Conservation (phyloP, 1,140 invertebrate species). For the Drosophila ercepeae region DNA sequence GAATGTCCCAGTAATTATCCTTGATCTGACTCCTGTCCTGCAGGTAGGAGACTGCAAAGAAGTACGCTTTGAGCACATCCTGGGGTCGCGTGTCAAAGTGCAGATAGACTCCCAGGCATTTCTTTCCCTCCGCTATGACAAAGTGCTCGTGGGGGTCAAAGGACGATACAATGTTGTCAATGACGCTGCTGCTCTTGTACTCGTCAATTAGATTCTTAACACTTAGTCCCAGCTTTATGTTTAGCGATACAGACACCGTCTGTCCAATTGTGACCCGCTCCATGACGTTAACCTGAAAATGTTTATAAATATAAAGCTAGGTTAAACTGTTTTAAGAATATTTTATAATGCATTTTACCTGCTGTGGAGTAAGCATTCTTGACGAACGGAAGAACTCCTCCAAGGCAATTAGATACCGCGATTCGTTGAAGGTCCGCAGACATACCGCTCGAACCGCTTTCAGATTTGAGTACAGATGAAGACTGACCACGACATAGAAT, state of each 20-base stretch:
- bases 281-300: constrained; percentile 84
- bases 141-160: constrained; percentile 84
- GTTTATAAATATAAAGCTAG: neutral
- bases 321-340: neutral
- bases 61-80: constrained; percentile 82
- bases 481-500: constrained; percentile 89
- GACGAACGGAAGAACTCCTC: constrained; percentile 86
- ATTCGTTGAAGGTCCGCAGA: constrained; percentile 92
- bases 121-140: constrained; percentile 81
- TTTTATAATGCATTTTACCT: constrained; percentile 34
- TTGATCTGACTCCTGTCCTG: constrained; percentile 83
- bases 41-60: constrained; percentile 83
- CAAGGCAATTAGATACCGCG: constrained; percentile 88
- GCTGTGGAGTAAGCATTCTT: constrained; percentile 84
- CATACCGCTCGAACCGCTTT: constrained; percentile 90
- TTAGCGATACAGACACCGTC: constrained; percentile 82
- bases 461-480: constrained; percentile 95
- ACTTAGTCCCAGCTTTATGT: constrained; percentile 77
- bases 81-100: constrained; percentile 79
- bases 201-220: constrained; percentile 69
- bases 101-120: constrained; percentile 77
- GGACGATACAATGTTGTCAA: constrained; percentile 83
- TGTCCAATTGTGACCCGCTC: constrained; percentile 86
- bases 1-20: constrained; percentile 84
- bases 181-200: constrained; percentile 65